These are phyloP conservation scores for Thyatira batis DNA, from an alignment of 2,888 invertebrate genomes.

Conservation along the genomic window DNA sequence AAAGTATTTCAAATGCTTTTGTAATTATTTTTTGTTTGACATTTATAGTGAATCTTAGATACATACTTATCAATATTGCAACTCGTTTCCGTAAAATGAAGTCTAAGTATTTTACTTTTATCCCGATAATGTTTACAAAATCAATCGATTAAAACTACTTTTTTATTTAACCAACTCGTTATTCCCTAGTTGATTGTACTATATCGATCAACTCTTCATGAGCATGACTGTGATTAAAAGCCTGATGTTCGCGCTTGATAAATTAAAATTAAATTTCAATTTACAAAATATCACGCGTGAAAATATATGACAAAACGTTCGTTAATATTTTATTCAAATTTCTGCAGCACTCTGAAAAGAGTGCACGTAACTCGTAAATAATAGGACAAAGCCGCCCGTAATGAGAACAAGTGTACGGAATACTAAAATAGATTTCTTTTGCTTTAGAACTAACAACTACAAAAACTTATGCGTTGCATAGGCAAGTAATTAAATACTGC, in stretches of 20 bases:
- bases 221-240: not conserved
- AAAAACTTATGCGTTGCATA: no score
- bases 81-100: no score
- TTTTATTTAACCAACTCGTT: not conserved
- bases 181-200: not conserved
- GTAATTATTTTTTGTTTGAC: no score
- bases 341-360: constrained; percentile 20
- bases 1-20: no score
- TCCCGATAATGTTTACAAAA: no score
- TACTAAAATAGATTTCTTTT: constrained; percentile 40
- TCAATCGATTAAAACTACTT: not conserved
- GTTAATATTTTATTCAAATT: not conserved
- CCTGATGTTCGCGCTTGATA: not conserved
- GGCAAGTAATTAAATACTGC: no score
- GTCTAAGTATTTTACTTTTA: no score
- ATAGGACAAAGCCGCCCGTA: constrained; percentile 37
- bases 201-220: not conserved
- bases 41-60: no score
- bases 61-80: no score
- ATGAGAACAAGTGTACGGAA: constrained; percentile 47
- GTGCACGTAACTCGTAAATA: constrained; percentile 46
- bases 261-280: not conserved
- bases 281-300: not conserved
- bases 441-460: constrained; percentile 13
- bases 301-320: not conserved